Evolutionary conservation across 2,113 vertebrate species (phyloP).

Genomic region (Epinephelus lanceolatus): DNA sequence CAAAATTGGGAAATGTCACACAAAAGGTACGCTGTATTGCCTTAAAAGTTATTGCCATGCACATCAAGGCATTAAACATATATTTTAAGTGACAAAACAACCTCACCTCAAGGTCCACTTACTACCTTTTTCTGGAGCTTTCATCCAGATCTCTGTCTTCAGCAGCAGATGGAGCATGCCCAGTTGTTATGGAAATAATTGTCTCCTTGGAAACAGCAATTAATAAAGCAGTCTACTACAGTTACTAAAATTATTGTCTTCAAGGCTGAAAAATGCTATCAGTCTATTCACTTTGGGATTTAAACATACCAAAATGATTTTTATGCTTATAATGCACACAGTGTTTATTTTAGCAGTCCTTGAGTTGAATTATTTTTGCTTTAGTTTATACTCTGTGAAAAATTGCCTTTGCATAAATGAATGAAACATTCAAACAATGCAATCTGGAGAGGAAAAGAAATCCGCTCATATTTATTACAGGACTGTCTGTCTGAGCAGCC

Average conservation of each 20-base stretch:
- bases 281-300: not conserved
- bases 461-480: conserved; percentile 4
- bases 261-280: too few relatives aligned
- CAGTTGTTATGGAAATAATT: too few relatives aligned
- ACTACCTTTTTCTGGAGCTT: not conserved
- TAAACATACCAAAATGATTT: not conserved
- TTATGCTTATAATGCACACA: not conserved
- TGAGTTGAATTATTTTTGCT: conserved; percentile 4
- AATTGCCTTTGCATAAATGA: conserved; percentile 18
- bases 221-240: not conserved
- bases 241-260: too few relatives aligned
- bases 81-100: not conserved
- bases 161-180: not conserved
- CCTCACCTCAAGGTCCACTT: not conserved
- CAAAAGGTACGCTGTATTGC: too few relatives aligned
- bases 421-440: conserved; percentile 28
- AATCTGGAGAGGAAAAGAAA: conserved; percentile 13
- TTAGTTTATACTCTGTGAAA: not conserved
- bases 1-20: too few relatives aligned
- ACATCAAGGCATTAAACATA: not conserved
- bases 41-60: too few relatives aligned
- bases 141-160: not conserved
- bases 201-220: too few relatives aligned
- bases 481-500: not conserved
- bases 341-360: not conserved